Percentiles rank a stretch among this genome's conserved stretches.
These are phyloP conservation scores for Eupithecia tripunctaria DNA, from an alignment of 2,888 invertebrate species.

Conservation along the genomic window DNA sequence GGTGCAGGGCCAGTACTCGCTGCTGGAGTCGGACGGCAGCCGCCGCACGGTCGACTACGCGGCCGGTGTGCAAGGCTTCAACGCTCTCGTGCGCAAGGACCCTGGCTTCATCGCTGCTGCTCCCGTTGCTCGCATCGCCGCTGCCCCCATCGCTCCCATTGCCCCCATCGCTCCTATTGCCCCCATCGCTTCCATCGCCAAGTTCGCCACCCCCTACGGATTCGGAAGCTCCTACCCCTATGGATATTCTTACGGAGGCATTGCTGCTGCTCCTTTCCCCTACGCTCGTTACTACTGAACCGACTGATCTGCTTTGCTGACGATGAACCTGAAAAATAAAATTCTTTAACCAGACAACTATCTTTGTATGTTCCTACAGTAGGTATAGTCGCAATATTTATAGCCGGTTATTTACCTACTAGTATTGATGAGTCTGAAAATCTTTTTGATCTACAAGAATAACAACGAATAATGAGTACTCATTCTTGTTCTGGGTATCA, in stretches of 20 bases:
- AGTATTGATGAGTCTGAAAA: neutral
- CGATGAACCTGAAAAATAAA: slow-evolving; percentile 40
- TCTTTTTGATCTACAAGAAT: neutral
- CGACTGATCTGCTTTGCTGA: slow-evolving; percentile 31
- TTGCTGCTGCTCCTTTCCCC: slow-evolving; percentile 42
- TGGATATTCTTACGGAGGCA: slow-evolving; percentile 19
- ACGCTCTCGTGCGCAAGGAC: slow-evolving; percentile 83
- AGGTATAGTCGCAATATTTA: no score
- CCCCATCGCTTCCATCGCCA: slow-evolving; percentile 37
- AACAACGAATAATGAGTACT: neutral
- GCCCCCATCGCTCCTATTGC: slow-evolving; percentile 39
- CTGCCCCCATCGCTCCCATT: slow-evolving; percentile 47
- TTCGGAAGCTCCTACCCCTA: slow-evolving; percentile 35
- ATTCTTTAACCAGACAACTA: neutral
- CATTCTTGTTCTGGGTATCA: neutral
- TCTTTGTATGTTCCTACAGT: neutral
- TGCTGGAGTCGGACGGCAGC: slow-evolving; percentile 82
- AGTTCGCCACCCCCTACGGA: slow-evolving; percentile 44
- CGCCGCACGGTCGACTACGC: slow-evolving; percentile 83
- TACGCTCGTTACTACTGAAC: slow-evolving; percentile 47
- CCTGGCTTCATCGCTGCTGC: slow-evolving; percentile 57
- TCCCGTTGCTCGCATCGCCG: slow-evolving; percentile 50
- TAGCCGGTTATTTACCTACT: neutral
- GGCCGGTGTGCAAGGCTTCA: slow-evolving; percentile 81
- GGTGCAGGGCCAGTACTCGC: slow-evolving; percentile 83